Evolutionary conservation across 1,140 invertebrate species (phyloP), one percentile per base, ranked within the genome.

Genomic region (Mesaphorura yosii): DNA sequence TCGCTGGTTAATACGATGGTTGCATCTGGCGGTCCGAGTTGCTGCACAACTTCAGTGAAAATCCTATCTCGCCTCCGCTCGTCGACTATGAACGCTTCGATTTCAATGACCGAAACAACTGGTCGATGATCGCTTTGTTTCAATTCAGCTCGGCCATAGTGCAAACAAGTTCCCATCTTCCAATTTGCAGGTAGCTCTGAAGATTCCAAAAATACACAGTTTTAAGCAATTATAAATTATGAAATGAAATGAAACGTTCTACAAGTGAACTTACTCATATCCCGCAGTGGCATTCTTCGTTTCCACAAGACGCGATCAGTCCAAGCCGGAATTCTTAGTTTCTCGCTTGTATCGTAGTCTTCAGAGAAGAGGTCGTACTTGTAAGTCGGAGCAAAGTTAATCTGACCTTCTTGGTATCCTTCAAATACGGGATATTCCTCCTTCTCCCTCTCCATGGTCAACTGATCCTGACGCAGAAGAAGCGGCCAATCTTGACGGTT

Each of bases 321-420:
- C 91, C 92, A 99, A 1, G 96, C 94, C 0, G 96, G 96, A 27
- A 88, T 84, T 41, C 94, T 76, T 65, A 83, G 86, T 71, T 99
- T 99, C 70, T 99, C 96, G 69, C 93, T 97, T 0, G 95, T 98
- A 68, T 99, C 96, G 69, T 97, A 99, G 73, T 98, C 93, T 70
- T 98, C 90, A 65, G 90, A 95, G 69, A 98, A 98, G 29, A 96
- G 70, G 75, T 99, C 96, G 68, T 98, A 99, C 70, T 99, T 99
- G 67, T 99, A 99, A 0, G 95, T 98, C 2, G 96, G 96, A 20
- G 88, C 75, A 72, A 99, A 99, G 45, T 77, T 82, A 19, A 96
- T 85, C 25, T 82, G 78, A 1, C 90, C 95, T 75, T 99, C 96
- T 47, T 81, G 75, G 67, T 92, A 98, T 65, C 91, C 88, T 66